Evolutionary conservation across 2,888 invertebrate genomes (phyloP).

Genomic region (Tiliacea aurago): DNA sequence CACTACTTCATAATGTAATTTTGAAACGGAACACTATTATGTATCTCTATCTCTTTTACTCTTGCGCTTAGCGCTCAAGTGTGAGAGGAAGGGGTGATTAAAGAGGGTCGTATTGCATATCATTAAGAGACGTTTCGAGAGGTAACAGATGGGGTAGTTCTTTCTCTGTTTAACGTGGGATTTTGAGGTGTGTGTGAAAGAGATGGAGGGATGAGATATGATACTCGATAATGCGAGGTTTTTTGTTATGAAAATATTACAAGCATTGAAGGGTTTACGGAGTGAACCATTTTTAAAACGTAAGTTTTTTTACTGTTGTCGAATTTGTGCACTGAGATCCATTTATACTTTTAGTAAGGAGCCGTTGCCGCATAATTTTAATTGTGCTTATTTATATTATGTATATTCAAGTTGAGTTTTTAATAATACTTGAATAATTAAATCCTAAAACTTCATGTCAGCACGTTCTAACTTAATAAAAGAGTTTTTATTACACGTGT

Average conservation of each 20-base stretch:
- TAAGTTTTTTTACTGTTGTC: constrained; percentile 25
- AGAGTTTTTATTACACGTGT: not conserved
- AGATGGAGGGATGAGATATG: constrained; percentile 73
- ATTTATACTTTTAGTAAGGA: not conserved
- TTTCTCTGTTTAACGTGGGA: constrained; percentile 70
- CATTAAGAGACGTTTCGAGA: constrained; percentile 76
- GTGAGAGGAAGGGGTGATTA: constrained; percentile 68
- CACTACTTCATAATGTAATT: constrained; percentile 70
- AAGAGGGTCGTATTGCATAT: constrained; percentile 84
- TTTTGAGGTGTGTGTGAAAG: constrained; percentile 55
- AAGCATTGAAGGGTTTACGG: constrained; percentile 60
- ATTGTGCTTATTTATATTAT: constrained; percentile 5
- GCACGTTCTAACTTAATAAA: constrained; percentile 2
- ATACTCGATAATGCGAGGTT: constrained; percentile 68
- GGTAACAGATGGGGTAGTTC: constrained; percentile 51
- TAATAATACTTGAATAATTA: not conserved
- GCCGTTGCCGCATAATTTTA: constrained; percentile 16
- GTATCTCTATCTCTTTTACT: constrained; percentile 49
- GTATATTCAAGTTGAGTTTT: not conserved
- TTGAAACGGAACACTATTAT: constrained; percentile 63
- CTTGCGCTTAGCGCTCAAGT: constrained; percentile 19
- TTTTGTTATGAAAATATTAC: constrained; percentile 74
- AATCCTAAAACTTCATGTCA: not conserved
- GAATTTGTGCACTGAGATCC: not conserved
- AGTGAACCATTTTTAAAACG: constrained; percentile 64